Base-by-base conservation (phyloP, 37 sponge, comb jelly and placozoan species). In the Diacarnus erythraeanus region DNA sequence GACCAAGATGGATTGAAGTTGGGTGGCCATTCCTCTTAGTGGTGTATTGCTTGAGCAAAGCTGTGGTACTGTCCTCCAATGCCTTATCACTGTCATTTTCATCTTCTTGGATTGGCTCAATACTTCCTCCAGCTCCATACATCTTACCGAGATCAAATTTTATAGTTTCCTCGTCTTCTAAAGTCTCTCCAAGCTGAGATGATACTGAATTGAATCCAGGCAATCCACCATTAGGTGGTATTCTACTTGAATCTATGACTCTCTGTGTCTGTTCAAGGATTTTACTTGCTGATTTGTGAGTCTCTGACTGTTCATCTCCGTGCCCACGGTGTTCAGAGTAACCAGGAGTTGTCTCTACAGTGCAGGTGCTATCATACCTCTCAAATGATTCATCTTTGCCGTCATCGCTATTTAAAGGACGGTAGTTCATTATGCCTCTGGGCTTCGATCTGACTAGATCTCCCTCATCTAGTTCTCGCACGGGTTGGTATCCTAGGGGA, bases 361-460 rank as follows among this genome's bases (percentile, higher is more conserved):
- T 2, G 60, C 26, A 27, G 6, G 8, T 29, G 30, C 69, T n/a
- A n/a, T n/a, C n/a, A n/a, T n/a, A n/a, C 26, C 18, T 25, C 6
- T 63, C n/a, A 27, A 63, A 25, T 27, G 5, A 4, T 30, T 63
- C 64, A 23, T 23, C 64, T 4, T 6, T 8, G 8, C 6, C n/a
- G 8, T 12, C 30, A 15, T 65, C 34, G 34, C 33, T 65, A 3
- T 34, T 20, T 30, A 65, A 30, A 20, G 66, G 66, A 2, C 2
- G 33, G 66, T 65, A 65, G 34, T 30, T 65, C 31, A 6, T 31
- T 35, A 34, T 65, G 2, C 10, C 31, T 8, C 71, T 38, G 15
- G 71, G 71, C 71, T 71, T 71, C 1, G 71, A 71, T 40, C 41
- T 71, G 23, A 71, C 71, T 8, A 63, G 6, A 8, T 30, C 64